These are phyloP conservation scores for Ia io DNA, from an alignment of 2,113 vertebrate species.

Conservation along the genomic window DNA sequence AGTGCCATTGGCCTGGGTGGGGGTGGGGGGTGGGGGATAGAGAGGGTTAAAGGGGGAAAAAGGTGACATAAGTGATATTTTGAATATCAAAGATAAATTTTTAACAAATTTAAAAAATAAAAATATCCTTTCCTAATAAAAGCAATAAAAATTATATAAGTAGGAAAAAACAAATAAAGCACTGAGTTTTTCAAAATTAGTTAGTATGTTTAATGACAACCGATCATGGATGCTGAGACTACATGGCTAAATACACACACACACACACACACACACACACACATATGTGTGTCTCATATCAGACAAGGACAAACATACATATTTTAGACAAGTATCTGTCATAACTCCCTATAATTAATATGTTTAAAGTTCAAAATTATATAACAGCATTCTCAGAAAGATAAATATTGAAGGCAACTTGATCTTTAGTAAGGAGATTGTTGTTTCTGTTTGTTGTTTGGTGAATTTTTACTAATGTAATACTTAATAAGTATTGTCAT, in stretches of 20 bases:
- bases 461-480: neutral
- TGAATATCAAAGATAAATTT: no score
- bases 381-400: neutral
- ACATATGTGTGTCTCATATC: no score
- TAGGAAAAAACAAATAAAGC: neutral
- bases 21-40: no score
- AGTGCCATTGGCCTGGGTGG: no score
- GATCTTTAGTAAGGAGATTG: neutral
- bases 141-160: slow-evolving; percentile 47
- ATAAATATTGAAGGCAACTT: neutral
- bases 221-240: neutral
- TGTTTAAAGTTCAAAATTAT: neutral
- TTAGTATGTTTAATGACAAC: neutral
- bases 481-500: neutral
- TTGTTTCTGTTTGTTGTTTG: neutral
- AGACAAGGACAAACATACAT: neutral
- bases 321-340: neutral
- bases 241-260: neutral
- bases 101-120: neutral
- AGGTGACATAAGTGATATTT: no score
- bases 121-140: slow-evolving; percentile 67
- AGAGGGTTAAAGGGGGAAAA: no score
- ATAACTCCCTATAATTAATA: neutral
- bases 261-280: neutral
- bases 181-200: neutral